Evolutionary conservation across 2,888 invertebrate genomes (phyloP), one percentile per base, ranked within the genome.

Genomic region (Chouioia cunea): DNA sequence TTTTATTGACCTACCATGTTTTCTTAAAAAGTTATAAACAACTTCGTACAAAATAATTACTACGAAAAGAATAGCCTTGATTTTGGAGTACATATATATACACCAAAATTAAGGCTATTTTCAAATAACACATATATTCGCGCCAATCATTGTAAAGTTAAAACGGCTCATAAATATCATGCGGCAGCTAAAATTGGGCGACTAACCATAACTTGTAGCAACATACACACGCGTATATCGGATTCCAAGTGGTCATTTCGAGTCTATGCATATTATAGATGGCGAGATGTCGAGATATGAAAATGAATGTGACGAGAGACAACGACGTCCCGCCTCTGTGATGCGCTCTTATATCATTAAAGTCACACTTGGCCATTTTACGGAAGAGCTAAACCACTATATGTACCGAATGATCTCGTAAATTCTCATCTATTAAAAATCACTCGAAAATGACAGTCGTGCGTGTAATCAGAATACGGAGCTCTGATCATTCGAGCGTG

Each of bases 231-330:
- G 23, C 43, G 54, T 43, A 44, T 53, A 64, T 62, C 58, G 47
- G 53, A 59, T 65, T 70, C 44, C 50, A n/a, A 58, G 53, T 36
- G 46, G 44, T 50, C 52, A 15, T 20, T 46, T 15, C 20, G 27
- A 48, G 20, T n/a, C 0, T 44, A 6, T 22, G 16, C 20, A 6
- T 16, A 3, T 47, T n/a, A n/a, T n/a, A n/a, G n/a, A 0, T 4
- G 23, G 36, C n/a, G 10, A 60, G 65, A 56, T 62, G 71, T 62
- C 65, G 65, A 60, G 68, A 68, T 67, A 67, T 67, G 67, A 53
- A 67, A 67, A 69, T 64, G 15, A 15, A 47, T 14, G 44, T 36
- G n/a, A n/a, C 44, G 47, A 27, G 27, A 3, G 27, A 6, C 27
- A 4, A 27, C 27, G 27, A 58, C 52, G 27, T 43, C 4, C 6